Percentiles rank a stretch among this genome's conserved stretches.
Conservation (phyloP, 1,140 invertebrate species). For the Danaus melanippus region DNA sequence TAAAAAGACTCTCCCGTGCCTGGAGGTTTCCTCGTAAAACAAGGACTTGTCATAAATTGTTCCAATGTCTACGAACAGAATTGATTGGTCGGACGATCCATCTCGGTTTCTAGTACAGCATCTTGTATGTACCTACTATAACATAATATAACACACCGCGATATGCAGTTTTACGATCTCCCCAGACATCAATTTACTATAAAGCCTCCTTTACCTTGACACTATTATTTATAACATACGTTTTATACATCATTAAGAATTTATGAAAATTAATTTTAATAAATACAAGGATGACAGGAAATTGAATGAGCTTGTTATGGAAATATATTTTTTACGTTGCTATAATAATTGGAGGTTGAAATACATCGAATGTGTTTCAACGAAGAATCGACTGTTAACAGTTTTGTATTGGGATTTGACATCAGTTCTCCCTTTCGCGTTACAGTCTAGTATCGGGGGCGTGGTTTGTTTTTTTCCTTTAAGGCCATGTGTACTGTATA, state of each 20-base stretch:
- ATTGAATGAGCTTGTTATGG: no score
- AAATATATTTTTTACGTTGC: no score
- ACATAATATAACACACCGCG: conserved; percentile 3
- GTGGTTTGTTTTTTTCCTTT: conserved; percentile 7
- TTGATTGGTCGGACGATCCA: conserved; percentile 21
- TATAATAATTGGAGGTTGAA: no score
- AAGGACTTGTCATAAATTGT: conserved; percentile 35
- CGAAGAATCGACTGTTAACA: conserved; percentile 1
- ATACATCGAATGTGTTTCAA: background rate
- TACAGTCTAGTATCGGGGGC: conserved; percentile 1
- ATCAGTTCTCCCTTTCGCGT: conserved; percentile 6
- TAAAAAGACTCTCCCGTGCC: no score
- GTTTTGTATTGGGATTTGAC: conserved; percentile 2
- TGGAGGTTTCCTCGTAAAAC: conserved; percentile 23
- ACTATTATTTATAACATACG: no score
- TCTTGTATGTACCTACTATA: background rate
- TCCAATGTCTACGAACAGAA: conserved; percentile 22
- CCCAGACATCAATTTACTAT: background rate
- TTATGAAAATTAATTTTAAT: no score
- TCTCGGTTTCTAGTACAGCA: conserved; percentile 8
- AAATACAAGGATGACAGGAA: no score
- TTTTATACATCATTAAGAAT: no score
- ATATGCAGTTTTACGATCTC: conserved; percentile 4
- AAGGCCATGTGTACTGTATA: conserved; percentile 6
- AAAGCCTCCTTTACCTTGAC: background rate